Percentiles rank a stretch among this genome's conserved stretches.
Conservation (phyloP, 1,140 invertebrate genomes). For the Thaumetopoea pityocampa region DNA sequence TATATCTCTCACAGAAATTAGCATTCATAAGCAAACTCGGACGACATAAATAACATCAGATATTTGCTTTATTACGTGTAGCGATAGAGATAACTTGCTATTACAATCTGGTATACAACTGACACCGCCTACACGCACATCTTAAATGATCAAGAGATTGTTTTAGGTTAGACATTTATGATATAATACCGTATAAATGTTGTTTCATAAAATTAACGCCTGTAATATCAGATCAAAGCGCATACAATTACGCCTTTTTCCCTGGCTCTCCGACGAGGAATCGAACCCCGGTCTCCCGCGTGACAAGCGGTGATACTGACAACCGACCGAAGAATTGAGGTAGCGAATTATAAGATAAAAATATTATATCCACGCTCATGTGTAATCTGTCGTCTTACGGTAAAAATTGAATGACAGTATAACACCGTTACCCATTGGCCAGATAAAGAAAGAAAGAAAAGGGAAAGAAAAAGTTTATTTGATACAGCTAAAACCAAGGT, state of each 20-base stretch:
- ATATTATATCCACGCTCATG: no score
- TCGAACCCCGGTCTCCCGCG: no score
- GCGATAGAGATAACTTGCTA: conserved; percentile 23
- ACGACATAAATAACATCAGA: conserved; percentile 62
- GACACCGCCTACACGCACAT: conserved; percentile 2
- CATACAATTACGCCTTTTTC: conserved; percentile 3
- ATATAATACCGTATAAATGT: conserved; percentile 3
- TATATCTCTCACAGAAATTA: conserved; percentile 58
- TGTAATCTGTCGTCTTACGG: no score
- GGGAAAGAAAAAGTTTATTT: no score
- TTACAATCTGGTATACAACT: conserved; percentile 2
- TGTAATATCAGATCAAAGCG: background rate
- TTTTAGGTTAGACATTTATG: conserved; percentile 10
- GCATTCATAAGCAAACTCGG: conserved; percentile 60
- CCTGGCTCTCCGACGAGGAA: no score
- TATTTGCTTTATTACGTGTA: conserved; percentile 40
- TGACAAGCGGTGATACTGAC: no score
- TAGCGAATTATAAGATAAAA: no score
- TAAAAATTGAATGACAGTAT: no score
- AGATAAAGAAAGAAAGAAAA: no score
- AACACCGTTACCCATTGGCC: no score
- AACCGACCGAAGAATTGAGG: no score
- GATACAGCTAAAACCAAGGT: no score
- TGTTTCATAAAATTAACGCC: conserved; percentile 3
- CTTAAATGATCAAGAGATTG: background rate